Base-by-base conservation (phyloP, 2,797 vertebrate genomes). In the Adelosebastes latens region DNA sequence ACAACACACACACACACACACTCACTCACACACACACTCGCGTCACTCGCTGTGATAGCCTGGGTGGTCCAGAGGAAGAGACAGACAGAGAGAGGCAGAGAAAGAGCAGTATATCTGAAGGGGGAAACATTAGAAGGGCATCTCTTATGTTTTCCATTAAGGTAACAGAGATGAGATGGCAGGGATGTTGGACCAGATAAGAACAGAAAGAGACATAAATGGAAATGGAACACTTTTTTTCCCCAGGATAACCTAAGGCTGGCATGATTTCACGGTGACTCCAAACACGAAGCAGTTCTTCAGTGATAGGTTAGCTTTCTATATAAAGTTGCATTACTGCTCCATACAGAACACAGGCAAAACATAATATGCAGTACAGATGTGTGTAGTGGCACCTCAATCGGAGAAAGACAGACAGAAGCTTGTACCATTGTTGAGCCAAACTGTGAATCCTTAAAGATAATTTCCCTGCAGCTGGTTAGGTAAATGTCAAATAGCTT, bases 121-220 rank as follows among this genome's bases (percentile, higher is more conserved):
- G 81, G 72, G 75, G 89, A 79, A 87, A 91, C 88, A 86, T 87
- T 84, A 93, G 90, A 91, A 89, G 85, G 87, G 75, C 82, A 91
- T 90, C 86, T 91, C 80, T 89, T 86, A 74, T 93, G 89, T 88
- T 92, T 89, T 89, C 93, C 90, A 93, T 93, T 93, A 92, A 89
- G 89, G 89, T 84, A 91, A 88, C 80, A 5, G 86, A 87, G 88
- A 93, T 87, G 80, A 79, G 89, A 91, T 87, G 87, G 81, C 69
- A 80, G 68, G 58, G 82, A 91, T 93, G 87, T 83, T 86, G 75
- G 82, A 90, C 49, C 83, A 90, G 89, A 91, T 92, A 93, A 92
- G 87, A 87, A 86, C 71, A 87, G 72, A 90, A 87, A 83, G 79
- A 86, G 84, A 77, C 92, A 88, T 85, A 87, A 89, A 92, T 92